phyloP scores from a whole-genome alignment of 1,140 invertebrate species.

The Magallana angulata region DNA sequence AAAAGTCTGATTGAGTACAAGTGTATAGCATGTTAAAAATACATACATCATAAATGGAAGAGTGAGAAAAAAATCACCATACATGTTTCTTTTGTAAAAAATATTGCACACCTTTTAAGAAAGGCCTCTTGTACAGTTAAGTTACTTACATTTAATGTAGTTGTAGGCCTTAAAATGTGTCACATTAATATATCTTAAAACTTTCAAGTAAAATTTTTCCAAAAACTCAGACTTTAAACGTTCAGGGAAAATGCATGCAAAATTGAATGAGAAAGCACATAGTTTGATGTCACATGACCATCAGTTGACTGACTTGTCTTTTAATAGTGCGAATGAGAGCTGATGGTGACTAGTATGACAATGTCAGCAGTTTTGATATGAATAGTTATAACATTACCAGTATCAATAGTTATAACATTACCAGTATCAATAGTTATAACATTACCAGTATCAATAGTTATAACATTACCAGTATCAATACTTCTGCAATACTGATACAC shows the following conservation, averaged over 20 bases:
- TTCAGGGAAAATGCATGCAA: background rate
- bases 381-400: background rate
- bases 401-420: too few species aligned
- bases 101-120: constrained; percentile 16
- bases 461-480: background rate
- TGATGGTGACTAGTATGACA: constrained; percentile 29
- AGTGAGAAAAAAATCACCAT: background rate
- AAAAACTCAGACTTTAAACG: constrained; percentile 10
- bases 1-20: background rate
- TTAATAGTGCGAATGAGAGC: background rate
- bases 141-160: background rate
- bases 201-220: background rate
- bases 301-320: background rate
- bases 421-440: constrained; percentile 4
- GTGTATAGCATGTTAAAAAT: background rate
- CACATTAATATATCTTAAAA: background rate
- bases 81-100: background rate
- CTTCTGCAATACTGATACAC: constrained; percentile 24
- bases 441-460: too few species aligned
- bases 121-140: background rate
- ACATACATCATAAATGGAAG: background rate
- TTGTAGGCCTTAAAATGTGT: background rate
- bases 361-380: constrained; percentile 32
- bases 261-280: background rate
- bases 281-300: constrained; percentile 4